phyloP scores from a whole-genome alignment of 2,888 invertebrate genomes.

The Platerodrilus igneus region DNA sequence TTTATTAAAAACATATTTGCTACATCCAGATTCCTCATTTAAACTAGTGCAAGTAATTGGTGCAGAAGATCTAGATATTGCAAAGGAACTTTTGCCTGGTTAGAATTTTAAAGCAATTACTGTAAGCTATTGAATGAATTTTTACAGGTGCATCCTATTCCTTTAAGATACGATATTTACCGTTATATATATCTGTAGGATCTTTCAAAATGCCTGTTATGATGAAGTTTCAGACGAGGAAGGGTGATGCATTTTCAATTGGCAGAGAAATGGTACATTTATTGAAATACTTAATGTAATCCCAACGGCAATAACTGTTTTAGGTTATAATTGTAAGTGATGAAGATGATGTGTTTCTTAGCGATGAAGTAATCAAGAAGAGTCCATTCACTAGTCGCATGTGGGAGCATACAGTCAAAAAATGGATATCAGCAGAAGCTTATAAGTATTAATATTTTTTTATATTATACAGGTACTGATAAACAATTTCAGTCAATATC shows the following conservation, averaged over 20 bases:
- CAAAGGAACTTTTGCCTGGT: no score
- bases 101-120: no score
- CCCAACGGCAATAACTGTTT: slow-evolving; percentile 1
- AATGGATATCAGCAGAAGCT: no score
- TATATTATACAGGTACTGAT: no score
- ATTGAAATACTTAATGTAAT: slow-evolving; percentile 12
- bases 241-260: slow-evolving; percentile 41
- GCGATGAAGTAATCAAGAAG: slow-evolving; percentile 16
- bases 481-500: no score
- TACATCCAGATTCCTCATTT: slow-evolving; percentile 34
- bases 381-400: slow-evolving; percentile 30
- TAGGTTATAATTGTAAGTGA: slow-evolving; percentile 46
- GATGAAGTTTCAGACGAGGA: slow-evolving; percentile 45
- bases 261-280: slow-evolving; percentile 48
- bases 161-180: slow-evolving; percentile 34
- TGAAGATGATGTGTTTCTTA: slow-evolving; percentile 28
- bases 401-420: slow-evolving; percentile 25
- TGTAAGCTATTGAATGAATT: background rate
- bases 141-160: slow-evolving; percentile 40
- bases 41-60: no score
- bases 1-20: slow-evolving; percentile 25
- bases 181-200: slow-evolving; percentile 41
- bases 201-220: slow-evolving; percentile 50
- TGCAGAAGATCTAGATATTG: no score
- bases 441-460: no score